A percentile compares a stretch with the other conserved stretches of the same genome.
Conservation (phyloP, 2,888 invertebrate genomes). For the Xylophagus ater region DNA sequence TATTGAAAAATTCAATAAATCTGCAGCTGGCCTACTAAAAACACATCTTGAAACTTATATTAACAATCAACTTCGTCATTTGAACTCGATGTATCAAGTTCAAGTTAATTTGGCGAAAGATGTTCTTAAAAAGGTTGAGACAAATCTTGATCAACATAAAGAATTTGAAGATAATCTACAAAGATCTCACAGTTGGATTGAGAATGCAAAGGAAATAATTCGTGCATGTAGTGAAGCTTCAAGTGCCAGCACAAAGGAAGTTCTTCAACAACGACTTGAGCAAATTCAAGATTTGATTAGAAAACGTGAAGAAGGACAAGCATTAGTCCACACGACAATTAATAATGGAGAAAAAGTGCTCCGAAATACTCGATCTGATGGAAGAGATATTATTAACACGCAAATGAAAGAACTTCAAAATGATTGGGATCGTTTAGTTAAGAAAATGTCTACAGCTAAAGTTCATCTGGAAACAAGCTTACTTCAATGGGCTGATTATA, state of each 20-base stretch:
- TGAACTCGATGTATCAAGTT: conserved; percentile 82
- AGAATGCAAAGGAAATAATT: conserved; percentile 71
- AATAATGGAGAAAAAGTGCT: conserved; percentile 85
- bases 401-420: conserved; percentile 82
- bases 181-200: conserved; percentile 75
- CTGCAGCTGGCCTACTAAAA: conserved; percentile 61
- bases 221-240: conserved; percentile 69
- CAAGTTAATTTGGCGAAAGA: conserved; percentile 80
- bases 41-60: conserved; percentile 82
- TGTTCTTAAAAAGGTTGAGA: conserved; percentile 81
- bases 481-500: conserved; percentile 93
- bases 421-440: conserved; percentile 85
- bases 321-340: conserved; percentile 72
- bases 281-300: conserved; percentile 69
- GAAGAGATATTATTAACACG: conserved; percentile 73
- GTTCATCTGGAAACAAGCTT: conserved; percentile 82
- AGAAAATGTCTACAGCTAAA: conserved; percentile 84
- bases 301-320: conserved; percentile 78
- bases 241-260: conserved; percentile 67
- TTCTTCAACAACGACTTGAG: conserved; percentile 66
- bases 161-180: conserved; percentile 65
- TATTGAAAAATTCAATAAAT: conserved; percentile 71
- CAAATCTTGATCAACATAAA: conserved; percentile 74
- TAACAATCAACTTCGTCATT: conserved; percentile 71
- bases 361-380: conserved; percentile 78